phyloP scores from a whole-genome alignment of 2,797 vertebrate genomes.

The Gallinago nigripennis region DNA sequence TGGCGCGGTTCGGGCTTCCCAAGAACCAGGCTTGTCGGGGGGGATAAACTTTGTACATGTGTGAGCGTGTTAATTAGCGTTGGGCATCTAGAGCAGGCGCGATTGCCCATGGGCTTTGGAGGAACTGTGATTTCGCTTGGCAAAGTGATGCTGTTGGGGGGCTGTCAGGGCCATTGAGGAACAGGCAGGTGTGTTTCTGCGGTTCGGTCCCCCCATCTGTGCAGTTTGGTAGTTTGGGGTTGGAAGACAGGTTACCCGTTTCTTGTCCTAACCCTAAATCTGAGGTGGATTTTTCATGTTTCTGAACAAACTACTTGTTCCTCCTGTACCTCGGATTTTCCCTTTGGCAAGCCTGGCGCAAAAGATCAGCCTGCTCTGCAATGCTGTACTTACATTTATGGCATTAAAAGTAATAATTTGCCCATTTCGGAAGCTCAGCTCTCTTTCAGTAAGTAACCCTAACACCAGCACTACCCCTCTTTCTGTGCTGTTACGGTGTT shows the following conservation, averaged over 20 bases:
- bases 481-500: background rate
- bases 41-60: background rate
- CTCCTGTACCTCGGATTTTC: background rate
- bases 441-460: background rate
- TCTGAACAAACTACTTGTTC: background rate
- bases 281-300: background rate
- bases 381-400: background rate
- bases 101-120: background rate
- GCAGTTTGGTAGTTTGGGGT: background rate
- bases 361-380: background rate
- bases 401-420: background rate
- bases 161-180: background rate
- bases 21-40: background rate
- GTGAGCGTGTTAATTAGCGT: background rate
- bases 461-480: background rate
- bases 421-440: background rate
- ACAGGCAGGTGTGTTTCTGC: background rate
- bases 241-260: background rate
- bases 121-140: background rate
- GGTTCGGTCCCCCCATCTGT: background rate
- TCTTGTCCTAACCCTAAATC: background rate
- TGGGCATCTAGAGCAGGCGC: background rate
- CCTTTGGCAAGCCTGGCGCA: background rate
- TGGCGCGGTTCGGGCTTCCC: background rate
- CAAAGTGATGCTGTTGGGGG: background rate